These are phyloP conservation scores for Metallyticus violacea DNA, from an alignment of 2,888 invertebrate species.

Conservation along the genomic window DNA sequence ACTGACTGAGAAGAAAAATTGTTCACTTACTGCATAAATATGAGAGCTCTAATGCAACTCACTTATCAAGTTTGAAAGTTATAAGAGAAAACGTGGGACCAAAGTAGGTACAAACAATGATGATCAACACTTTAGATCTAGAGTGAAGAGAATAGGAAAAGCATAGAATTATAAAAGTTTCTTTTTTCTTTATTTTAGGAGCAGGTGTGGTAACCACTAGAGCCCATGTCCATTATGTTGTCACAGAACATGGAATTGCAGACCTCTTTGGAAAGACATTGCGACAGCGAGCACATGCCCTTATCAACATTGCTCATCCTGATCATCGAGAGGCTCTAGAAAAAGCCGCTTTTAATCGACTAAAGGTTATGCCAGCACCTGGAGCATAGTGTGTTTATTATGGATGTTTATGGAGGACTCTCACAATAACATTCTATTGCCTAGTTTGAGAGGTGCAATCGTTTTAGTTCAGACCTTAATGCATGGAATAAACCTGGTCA, in stretches of 20 bases:
- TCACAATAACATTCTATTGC: neutral
- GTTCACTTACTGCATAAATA: too few relatives aligned
- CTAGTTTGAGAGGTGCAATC: neutral
- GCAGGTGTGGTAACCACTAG: slow-evolving; percentile 92
- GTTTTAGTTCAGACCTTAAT: neutral
- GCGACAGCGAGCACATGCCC: slow-evolving; percentile 83
- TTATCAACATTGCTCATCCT: slow-evolving; percentile 88
- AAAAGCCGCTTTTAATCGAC: slow-evolving; percentile 81
- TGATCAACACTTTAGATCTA: too few relatives aligned
- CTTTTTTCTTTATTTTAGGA: slow-evolving; percentile 54
- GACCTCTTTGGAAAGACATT: slow-evolving; percentile 85
- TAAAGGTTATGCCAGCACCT: slow-evolving; percentile 71
- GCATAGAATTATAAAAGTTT: too few relatives aligned
- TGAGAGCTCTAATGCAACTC: too few relatives aligned
- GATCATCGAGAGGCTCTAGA: slow-evolving; percentile 80
- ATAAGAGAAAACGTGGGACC: too few relatives aligned
- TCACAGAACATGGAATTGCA: slow-evolving; percentile 90
- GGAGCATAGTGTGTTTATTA: slow-evolving; percentile 40
- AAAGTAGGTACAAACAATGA: too few relatives aligned
- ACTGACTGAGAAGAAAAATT: too few relatives aligned
- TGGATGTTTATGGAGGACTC: neutral
- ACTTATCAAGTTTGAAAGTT: too few relatives aligned
- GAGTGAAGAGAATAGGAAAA: too few relatives aligned
- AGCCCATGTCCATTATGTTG: slow-evolving; percentile 90
- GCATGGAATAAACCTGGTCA: neutral